phyloP scores from a whole-genome alignment of 2,113 vertebrate species.

The Gasterosteus aculeatus region DNA sequence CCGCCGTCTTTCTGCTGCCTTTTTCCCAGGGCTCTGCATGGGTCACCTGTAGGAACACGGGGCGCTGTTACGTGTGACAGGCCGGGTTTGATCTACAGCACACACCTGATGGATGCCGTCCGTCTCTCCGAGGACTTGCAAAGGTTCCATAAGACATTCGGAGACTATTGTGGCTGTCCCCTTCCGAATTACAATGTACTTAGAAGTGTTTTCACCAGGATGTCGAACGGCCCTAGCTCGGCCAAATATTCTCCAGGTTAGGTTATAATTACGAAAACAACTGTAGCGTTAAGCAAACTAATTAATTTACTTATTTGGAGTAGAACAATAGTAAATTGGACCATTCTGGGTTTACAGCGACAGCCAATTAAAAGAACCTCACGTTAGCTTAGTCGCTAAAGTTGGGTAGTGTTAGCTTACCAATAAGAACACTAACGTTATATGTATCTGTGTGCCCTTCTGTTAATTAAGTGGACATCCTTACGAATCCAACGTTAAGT shows the following conservation, averaged over 20 bases:
- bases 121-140: background rate
- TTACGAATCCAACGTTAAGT: fast-evolving
- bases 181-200: background rate
- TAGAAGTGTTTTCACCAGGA: background rate
- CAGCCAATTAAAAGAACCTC: background rate
- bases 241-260: too few relatives aligned
- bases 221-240: background rate
- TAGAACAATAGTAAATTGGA: background rate
- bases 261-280: background rate
- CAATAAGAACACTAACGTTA: background rate
- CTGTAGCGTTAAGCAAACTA: background rate
- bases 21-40: constrained; percentile 99
- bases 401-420: background rate
- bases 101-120: background rate
- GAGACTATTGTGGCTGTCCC: background rate
- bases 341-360: background rate
- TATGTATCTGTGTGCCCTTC: too few relatives aligned
- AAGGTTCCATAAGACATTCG: background rate
- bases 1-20: constrained; percentile 97
- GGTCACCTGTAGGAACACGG: constrained; percentile 83
- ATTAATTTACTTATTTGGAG: too few relatives aligned
- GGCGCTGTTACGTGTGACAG: background rate
- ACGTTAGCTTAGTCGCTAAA: background rate
- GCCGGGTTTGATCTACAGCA: background rate
- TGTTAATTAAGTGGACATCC: background rate